Evolutionary conservation across 2,888 invertebrate species (phyloP).

Genomic region (Eupithecia centaureata): DNA sequence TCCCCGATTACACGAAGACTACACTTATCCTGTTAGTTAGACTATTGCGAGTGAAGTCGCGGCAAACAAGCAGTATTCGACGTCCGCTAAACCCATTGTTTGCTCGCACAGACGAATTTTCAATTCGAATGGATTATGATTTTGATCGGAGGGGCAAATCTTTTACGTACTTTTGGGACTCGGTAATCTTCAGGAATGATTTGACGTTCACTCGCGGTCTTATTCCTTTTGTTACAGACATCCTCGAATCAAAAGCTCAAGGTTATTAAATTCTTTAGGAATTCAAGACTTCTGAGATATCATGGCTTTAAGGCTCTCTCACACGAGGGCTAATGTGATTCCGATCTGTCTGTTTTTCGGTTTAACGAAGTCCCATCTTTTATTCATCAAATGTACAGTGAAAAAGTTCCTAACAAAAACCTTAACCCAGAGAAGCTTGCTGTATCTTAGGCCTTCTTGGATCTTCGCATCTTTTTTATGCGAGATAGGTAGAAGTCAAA

Average conservation of each 20-base stretch:
- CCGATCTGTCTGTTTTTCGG: neutral
- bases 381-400: neutral
- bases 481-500: too few species aligned
- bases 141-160: conserved; percentile 31
- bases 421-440: neutral
- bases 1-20: too few species aligned
- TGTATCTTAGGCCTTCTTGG: neutral
- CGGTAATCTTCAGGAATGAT: conserved; percentile 31
- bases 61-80: conserved; percentile 8
- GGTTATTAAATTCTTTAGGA: conserved; percentile 29
- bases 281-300: conserved; percentile 21
- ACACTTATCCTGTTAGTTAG: neutral
- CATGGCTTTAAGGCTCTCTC: neutral
- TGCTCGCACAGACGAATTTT: conserved; percentile 39
- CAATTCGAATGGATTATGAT: conserved; percentile 44
- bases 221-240: conserved; percentile 33
- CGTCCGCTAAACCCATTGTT: conserved; percentile 51
- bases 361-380: neutral
- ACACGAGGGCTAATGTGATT: neutral
- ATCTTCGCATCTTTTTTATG: too few species aligned
- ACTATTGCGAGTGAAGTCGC: conserved; percentile 1
- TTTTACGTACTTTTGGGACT: conserved; percentile 27
- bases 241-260: conserved; percentile 18
- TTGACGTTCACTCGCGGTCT: conserved; percentile 29
- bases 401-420: neutral